Evolutionary conservation across 2,797 vertebrate species (phyloP).

Genomic region (Steatocranus sp.): DNA sequence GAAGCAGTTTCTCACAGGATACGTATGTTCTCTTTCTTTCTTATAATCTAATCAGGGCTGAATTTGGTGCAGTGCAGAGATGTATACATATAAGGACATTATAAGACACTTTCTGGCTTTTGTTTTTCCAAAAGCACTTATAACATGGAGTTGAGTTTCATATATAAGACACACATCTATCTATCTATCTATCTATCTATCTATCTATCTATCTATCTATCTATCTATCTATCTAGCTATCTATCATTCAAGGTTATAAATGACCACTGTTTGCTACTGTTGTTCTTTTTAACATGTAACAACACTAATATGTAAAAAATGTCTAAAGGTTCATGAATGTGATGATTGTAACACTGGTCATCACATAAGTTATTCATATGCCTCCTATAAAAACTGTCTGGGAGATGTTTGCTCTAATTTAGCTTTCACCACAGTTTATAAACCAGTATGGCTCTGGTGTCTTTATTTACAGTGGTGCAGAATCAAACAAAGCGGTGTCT

Average conservation of each 20-base stretch:
- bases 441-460: not conserved
- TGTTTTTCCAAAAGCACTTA: not conserved
- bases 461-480: not conserved
- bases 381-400: not conserved
- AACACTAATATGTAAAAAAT: not conserved
- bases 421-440: not conserved
- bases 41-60: not conserved
- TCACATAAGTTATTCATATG: not conserved
- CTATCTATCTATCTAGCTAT: fast-evolving
- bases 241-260: not conserved
- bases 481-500: not conserved
- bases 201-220: fast-evolving
- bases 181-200: fast-evolving
- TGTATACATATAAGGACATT: not conserved
- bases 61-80: not conserved
- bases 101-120: not conserved
- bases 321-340: not conserved
- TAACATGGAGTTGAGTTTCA: not conserved
- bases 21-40: not conserved
- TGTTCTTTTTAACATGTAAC: not conserved
- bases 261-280: not conserved
- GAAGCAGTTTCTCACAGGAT: not conserved
- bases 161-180: fast-evolving
- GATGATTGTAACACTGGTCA: not conserved
- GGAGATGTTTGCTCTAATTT: not conserved